Evolutionary conservation across 2,888 invertebrate genomes (phyloP).

Genomic region (Parapristionchus giblindavisi): DNA sequence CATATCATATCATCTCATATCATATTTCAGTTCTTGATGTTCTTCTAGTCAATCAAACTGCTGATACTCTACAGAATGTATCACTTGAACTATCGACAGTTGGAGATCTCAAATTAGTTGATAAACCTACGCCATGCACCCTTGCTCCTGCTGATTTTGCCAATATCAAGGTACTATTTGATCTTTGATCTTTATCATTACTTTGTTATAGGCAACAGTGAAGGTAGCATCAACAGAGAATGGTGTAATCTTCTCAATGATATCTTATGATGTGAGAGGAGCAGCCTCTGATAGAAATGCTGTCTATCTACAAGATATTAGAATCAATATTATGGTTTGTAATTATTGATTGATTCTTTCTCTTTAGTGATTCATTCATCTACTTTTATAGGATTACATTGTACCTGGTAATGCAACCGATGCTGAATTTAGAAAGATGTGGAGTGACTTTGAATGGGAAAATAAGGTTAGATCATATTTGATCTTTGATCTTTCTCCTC

Average conservation of each 20-base stretch:
- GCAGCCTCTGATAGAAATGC: constrained; percentile 92
- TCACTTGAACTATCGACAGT: constrained; percentile 96
- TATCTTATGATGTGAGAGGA: constrained; percentile 95
- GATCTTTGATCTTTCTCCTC: background rate
- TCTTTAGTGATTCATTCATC: too few relatives aligned
- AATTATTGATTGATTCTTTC: too few relatives aligned
- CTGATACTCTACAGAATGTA: constrained; percentile 96
- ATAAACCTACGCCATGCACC: constrained; percentile 93
- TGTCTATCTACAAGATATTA: constrained; percentile 97
- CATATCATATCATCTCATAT: too few relatives aligned
- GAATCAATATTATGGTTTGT: constrained; percentile 80
- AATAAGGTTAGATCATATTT: constrained; percentile 80
- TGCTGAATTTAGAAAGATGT: constrained; percentile 97
- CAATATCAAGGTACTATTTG: constrained; percentile 86
- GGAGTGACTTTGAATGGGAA: constrained; percentile 99
- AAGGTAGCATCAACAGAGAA: constrained; percentile 97
- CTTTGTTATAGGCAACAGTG: constrained; percentile 60
- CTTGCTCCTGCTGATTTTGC: constrained; percentile 96
- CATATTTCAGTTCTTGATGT: constrained; percentile 84
- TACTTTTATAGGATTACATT: constrained; percentile 97
- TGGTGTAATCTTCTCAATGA: constrained; percentile 98
- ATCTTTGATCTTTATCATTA: background rate
- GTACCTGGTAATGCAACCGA: constrained; percentile 86
- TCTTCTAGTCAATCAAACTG: constrained; percentile 95
- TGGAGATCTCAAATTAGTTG: constrained; percentile 89